Conservation (phyloP, 1,140 invertebrate species). For the Drosophila nigromelanica region DNA sequence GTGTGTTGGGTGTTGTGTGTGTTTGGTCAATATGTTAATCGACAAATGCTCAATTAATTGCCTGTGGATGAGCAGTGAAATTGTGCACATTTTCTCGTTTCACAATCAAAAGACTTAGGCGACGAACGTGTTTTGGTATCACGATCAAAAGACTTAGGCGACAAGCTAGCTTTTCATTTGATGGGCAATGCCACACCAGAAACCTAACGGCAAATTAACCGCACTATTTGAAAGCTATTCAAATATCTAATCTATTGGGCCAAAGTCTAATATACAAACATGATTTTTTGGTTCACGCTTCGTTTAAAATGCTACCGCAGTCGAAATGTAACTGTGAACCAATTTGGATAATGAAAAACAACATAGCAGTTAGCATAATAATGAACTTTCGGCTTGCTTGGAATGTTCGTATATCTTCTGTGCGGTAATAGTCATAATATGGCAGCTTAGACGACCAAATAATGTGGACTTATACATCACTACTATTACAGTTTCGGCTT, state of each 20-base stretch:
- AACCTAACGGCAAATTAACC: conserved; percentile 61
- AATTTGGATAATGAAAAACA: conserved; percentile 58
- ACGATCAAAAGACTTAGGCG: conserved; percentile 30
- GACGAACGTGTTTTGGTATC: conserved; percentile 55
- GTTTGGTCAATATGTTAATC: conserved; percentile 40
- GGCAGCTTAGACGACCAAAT: conserved; percentile 41
- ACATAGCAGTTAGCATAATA: conserved; percentile 60
- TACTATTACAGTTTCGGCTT: conserved; percentile 19
- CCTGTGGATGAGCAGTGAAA: too few relatives aligned
- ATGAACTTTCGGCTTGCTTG: conserved; percentile 45
- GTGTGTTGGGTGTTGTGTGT: not conserved
- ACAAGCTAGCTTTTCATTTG: conserved; percentile 52
- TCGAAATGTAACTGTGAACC: conserved; percentile 66
- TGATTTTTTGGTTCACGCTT: conserved; percentile 58
- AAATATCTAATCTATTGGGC: conserved; percentile 62
- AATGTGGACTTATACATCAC: conserved; percentile 17
- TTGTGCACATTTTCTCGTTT: conserved; percentile 38
- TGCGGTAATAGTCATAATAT: conserved; percentile 44
- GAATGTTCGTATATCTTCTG: conserved; percentile 26
- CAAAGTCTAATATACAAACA: conserved; percentile 51
- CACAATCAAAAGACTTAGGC: conserved; percentile 61
- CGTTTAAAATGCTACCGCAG: conserved; percentile 46
- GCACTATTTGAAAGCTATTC: conserved; percentile 66
- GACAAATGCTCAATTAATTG: conserved; percentile 77
- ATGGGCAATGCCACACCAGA: conserved; percentile 17